These are phyloP conservation scores for Ascaphus truei DNA, from an alignment of 2,113 vertebrate species.

Conservation along the genomic window DNA sequence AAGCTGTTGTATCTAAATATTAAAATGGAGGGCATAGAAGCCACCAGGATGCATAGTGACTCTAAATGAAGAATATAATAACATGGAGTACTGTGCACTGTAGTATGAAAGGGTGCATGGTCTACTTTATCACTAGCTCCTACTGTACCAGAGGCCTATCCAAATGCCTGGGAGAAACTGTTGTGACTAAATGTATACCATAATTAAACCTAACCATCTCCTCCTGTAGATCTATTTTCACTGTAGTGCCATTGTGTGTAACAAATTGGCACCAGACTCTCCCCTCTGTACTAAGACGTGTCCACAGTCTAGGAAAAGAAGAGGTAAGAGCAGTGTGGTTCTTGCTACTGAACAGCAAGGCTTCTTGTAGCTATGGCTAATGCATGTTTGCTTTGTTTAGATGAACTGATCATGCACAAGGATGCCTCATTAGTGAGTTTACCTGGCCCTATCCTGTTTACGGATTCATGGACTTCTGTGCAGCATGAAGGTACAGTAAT, in stretches of 20 bases:
- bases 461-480: neutral
- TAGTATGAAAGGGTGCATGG: no score
- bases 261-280: conserved; percentile 43
- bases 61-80: no score
- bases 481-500: neutral
- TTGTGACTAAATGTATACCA: no score
- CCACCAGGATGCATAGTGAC: no score
- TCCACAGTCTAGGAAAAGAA: conserved; percentile 41
- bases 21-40: no score
- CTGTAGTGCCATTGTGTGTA: conserved; percentile 57
- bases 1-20: no score
- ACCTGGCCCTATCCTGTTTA: conserved; percentile 53
- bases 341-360: neutral
- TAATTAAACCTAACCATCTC: neutral
- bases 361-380: neutral
- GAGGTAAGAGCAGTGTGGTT: conserved; percentile 48
- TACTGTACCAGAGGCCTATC: no score
- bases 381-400: neutral
- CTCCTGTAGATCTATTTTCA: conserved; percentile 62
- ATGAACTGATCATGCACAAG: conserved; percentile 8
- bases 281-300: conserved; percentile 53
- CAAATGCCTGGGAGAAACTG: no score
- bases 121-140: no score
- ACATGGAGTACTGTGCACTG: no score
- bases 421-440: conserved; percentile 44